Percentiles rank a stretch among this genome's conserved stretches.
phyloP scores from a whole-genome alignment of 2,797 vertebrate species.

The Typhlichthys eigenmanni region DNA sequence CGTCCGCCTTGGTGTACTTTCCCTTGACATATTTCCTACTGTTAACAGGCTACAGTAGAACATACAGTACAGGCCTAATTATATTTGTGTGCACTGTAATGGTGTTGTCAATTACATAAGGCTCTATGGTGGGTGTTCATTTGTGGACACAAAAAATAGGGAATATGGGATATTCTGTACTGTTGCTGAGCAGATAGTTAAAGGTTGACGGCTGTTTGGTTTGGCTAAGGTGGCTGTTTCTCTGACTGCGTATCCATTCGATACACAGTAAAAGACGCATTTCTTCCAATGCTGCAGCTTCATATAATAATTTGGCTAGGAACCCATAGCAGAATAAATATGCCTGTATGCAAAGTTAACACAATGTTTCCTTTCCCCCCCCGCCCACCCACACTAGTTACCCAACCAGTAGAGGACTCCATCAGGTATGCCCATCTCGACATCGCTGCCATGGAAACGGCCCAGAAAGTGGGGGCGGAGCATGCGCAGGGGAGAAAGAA shows the following conservation, averaged over 20 bases:
- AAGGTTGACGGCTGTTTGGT: constrained; percentile 2
- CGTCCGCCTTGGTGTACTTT: not conserved
- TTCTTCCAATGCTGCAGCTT: too few species aligned
- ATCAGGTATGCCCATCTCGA: constrained; percentile 86
- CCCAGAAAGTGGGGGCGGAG: constrained; percentile 82
- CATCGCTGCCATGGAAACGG: constrained; percentile 82
- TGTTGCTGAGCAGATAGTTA: not conserved
- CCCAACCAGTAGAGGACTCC: constrained; percentile 73
- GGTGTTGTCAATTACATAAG: too few species aligned
- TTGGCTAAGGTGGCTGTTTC: not conserved
- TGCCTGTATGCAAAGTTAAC: too few species aligned
- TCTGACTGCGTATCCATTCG: too few species aligned
- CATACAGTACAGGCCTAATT: not conserved
- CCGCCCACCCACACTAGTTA: not conserved
- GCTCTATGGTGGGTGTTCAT: too few species aligned
- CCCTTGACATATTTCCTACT: not conserved
- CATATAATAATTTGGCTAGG: too few species aligned
- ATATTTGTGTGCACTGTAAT: not conserved
- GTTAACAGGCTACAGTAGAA: not conserved
- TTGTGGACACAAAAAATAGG: not conserved
- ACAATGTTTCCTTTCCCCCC: not conserved
- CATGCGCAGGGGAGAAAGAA: constrained; percentile 82
- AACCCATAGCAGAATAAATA: too few species aligned
- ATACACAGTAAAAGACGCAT: too few species aligned
- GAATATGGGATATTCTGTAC: not conserved